A percentile compares a stretch with the other conserved stretches of the same genome.
Evolutionary conservation across 2,888 invertebrate species (phyloP).

Genomic region (Eilema caniola): DNA sequence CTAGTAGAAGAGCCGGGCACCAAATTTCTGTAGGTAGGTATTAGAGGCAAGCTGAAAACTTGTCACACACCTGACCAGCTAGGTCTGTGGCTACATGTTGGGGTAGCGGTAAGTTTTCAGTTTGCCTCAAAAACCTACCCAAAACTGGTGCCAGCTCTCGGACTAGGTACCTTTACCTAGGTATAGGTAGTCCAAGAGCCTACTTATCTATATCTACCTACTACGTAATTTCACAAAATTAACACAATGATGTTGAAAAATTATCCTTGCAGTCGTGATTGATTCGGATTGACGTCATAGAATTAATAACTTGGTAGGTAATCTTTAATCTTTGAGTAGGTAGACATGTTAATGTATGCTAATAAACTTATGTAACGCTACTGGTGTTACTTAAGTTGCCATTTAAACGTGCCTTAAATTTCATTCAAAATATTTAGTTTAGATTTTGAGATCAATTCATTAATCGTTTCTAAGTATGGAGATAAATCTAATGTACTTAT

Average conservation of each 20-base stretch:
- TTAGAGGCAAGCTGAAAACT: no score
- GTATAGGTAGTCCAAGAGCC: no score
- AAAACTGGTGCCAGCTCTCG: no score
- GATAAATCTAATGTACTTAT: no score
- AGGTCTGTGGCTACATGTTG: no score
- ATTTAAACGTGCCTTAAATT: background rate
- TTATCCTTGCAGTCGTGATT: background rate
- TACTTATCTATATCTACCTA: no score
- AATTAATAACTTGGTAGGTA: background rate
- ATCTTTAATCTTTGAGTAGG: background rate
- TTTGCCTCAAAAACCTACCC: no score
- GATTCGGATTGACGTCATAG: background rate
- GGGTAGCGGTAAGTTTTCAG: no score
- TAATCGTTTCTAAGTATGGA: background rate
- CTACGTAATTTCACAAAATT: background rate
- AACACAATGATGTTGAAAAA: background rate
- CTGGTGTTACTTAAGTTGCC: conserved; percentile 11
- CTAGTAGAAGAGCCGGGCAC: no score
- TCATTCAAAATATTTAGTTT: background rate
- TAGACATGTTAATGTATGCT: conserved; percentile 9
- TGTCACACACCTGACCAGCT: no score
- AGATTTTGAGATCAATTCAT: background rate
- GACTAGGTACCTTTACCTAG: no score
- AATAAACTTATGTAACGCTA: conserved; percentile 8
- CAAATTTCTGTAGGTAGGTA: no score